Percentiles rank a stretch among this genome's conserved stretches.
phyloP scores from a whole-genome alignment of 2,888 invertebrate species.

The Maniola hyperantus region DNA sequence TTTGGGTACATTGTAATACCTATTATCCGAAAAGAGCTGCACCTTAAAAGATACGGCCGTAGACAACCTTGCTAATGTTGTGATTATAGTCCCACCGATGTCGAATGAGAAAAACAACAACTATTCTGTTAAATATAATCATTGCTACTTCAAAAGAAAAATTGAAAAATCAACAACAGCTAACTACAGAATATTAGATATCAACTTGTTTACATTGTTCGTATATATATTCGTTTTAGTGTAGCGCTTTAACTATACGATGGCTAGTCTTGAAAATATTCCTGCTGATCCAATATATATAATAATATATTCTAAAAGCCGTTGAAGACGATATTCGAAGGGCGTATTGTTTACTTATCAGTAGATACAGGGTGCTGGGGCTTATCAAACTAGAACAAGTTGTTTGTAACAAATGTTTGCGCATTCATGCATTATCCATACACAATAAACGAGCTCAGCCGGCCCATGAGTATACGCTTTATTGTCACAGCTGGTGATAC shows the following conservation, averaged over 20 bases:
- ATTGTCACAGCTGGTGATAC: conserved; percentile 56
- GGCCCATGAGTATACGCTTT: conserved; percentile 34
- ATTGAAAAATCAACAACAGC: no score
- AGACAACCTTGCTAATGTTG: no score
- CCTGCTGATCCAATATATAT: neutral
- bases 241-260: no score
- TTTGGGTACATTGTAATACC: no score
- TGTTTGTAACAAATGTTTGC: conserved; percentile 37
- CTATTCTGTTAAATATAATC: no score
- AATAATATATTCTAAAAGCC: neutral
- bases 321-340: conserved; percentile 8
- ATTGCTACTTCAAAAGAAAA: no score
- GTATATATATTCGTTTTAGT: neutral
- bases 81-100: no score
- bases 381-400: conserved; percentile 28
- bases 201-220: neutral
- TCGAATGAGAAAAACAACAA: no score
- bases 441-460: conserved; percentile 28
- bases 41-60: no score
- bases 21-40: no score
- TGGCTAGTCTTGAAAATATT: neutral
- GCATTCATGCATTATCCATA: conserved; percentile 38
- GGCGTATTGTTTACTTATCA: conserved; percentile 27
- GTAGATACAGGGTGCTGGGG: conserved; percentile 7
- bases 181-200: neutral